These are phyloP conservation scores for Silurus glanis DNA, from an alignment of 2,113 vertebrate species.

Conservation along the genomic window DNA sequence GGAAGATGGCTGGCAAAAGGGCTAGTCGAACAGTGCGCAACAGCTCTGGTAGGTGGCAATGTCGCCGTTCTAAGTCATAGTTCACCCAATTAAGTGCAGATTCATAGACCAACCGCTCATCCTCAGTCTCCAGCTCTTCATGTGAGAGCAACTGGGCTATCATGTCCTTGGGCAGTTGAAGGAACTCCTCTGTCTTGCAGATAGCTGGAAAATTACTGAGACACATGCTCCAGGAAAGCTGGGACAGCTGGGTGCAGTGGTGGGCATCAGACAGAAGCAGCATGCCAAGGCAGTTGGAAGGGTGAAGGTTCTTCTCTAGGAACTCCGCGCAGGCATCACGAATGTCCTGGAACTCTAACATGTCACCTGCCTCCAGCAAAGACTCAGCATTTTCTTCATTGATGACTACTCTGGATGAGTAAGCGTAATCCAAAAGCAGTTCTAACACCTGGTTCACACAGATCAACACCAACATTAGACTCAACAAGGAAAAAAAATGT, in stretches of 20 bases:
- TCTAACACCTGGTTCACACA: slow-evolving; percentile 69
- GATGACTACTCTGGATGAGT: slow-evolving; percentile 80
- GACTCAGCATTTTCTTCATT: slow-evolving; percentile 84
- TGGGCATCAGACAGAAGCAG: slow-evolving; percentile 80
- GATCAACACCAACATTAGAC: slow-evolving; percentile 1
- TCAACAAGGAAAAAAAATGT: no score
- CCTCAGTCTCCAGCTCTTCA: slow-evolving; percentile 81
- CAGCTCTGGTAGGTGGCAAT: slow-evolving; percentile 75
- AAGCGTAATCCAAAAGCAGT: slow-evolving; percentile 81
- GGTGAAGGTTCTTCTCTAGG: slow-evolving; percentile 80
- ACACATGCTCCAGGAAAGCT: slow-evolving; percentile 82
- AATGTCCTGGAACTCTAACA: slow-evolving; percentile 85
- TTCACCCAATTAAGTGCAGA: slow-evolving; percentile 82
- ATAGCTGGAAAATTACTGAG: slow-evolving; percentile 81
- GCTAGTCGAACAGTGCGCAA: slow-evolving; percentile 77
- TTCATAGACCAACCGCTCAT: slow-evolving; percentile 81
- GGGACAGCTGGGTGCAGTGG: slow-evolving; percentile 78
- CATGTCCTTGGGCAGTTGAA: slow-evolving; percentile 79
- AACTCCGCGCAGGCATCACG: slow-evolving; percentile 82
- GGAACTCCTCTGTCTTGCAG: slow-evolving; percentile 81
- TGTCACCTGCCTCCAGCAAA: slow-evolving; percentile 80
- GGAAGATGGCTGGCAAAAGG: slow-evolving; percentile 78
- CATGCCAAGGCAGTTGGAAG: slow-evolving; percentile 81
- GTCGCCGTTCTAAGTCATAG: slow-evolving; percentile 74
- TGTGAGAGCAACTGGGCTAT: slow-evolving; percentile 79